A percentile compares a stretch with the other conserved stretches of the same genome.
Evolutionary conservation across 92 coral and sea anemone genomes (phyloP).

Genomic region (Heliopora coerulea): DNA sequence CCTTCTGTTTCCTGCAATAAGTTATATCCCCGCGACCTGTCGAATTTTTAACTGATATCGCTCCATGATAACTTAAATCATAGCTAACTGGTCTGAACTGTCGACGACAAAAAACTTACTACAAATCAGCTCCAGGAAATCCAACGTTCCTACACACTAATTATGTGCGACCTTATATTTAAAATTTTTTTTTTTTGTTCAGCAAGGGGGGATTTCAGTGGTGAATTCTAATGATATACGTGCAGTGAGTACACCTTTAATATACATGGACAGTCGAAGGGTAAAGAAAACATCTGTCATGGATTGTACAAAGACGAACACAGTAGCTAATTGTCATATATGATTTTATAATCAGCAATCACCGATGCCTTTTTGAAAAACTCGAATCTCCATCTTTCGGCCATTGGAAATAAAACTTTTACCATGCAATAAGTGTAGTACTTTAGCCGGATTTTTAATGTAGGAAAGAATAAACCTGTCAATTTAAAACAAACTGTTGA

Average conservation of each 20-base stretch:
- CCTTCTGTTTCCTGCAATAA: too few relatives aligned
- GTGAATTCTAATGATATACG: not conserved
- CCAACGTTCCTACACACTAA: too few relatives aligned
- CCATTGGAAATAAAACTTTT: too few relatives aligned
- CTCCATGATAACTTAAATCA: too few relatives aligned
- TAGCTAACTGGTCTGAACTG: too few relatives aligned
- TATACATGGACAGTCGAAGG: not conserved
- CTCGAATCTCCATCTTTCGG: not conserved
- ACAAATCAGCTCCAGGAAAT: too few relatives aligned
- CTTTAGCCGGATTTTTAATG: too few relatives aligned
- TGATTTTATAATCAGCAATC: conserved; percentile 37
- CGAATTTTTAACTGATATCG: too few relatives aligned
- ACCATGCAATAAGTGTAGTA: too few relatives aligned
- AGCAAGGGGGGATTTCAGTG: not conserved
- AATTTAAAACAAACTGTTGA: not conserved
- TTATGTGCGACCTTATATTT: too few relatives aligned
- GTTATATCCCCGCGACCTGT: too few relatives aligned
- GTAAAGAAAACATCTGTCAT: conserved; percentile 35
- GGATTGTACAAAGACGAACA: conserved; percentile 16
- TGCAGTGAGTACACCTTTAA: conserved; percentile 10
- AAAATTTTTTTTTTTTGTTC: not conserved
- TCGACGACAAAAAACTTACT: too few relatives aligned
- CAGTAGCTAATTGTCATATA: conserved; percentile 35
- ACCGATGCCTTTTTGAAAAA: conserved; percentile 4
- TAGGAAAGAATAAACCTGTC: not conserved